These are phyloP conservation scores for Phymanthus crucifer DNA, from an alignment of 92 coral and sea anemone species.

Conservation along the genomic window DNA sequence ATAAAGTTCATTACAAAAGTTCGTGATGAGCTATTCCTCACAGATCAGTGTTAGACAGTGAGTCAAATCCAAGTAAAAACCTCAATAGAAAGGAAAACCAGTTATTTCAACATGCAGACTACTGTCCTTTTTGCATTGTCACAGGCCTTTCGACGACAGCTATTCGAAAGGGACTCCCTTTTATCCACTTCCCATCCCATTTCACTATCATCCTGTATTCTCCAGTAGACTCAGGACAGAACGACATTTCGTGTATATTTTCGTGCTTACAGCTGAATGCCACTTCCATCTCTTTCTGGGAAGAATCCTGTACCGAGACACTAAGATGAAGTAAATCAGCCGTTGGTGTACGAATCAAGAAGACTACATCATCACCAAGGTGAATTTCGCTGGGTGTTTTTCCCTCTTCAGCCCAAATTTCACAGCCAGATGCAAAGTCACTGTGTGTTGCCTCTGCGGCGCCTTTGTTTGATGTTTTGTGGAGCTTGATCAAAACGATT, in stretches of 20 bases:
- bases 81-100: too few species aligned
- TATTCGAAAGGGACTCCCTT: constrained; percentile 26
- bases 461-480: background rate
- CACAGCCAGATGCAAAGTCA: constrained; percentile 17
- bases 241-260: constrained; percentile 20
- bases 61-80: too few species aligned
- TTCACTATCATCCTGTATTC: constrained; percentile 20
- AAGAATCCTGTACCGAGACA: constrained; percentile 9
- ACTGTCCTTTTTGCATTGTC: background rate
- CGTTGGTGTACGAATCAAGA: constrained; percentile 28
- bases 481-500: constrained; percentile 18
- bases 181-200: constrained; percentile 16
- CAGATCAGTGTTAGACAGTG: too few species aligned
- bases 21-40: too few species aligned
- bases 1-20: too few species aligned
- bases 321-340: constrained; percentile 17
- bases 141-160: constrained; percentile 12
- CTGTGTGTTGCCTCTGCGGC: background rate
- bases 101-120: background rate
- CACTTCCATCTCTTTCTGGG: constrained; percentile 14
- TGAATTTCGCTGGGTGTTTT: background rate
- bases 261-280: constrained; percentile 26
- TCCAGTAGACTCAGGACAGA: constrained; percentile 9
- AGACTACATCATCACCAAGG: constrained; percentile 20
- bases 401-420: constrained; percentile 24